phyloP scores from a whole-genome alignment of 2,888 invertebrate species.

The Torymus auratus region DNA sequence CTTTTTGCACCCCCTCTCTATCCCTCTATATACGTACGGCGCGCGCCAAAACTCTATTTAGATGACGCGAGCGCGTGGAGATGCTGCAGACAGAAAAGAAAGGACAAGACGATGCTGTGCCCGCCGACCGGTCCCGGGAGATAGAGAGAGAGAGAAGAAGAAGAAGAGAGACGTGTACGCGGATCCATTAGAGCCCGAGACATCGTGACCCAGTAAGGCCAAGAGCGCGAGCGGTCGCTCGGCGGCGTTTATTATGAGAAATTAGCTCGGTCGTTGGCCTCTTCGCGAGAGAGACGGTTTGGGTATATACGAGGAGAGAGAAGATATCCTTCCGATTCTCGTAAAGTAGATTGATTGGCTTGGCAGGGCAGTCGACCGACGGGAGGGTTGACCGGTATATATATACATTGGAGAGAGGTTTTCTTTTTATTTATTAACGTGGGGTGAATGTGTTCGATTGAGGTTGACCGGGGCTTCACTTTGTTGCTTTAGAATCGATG shows the following conservation, averaged over 20 bases:
- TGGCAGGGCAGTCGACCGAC: background rate
- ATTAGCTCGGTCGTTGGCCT: conserved; percentile 42
- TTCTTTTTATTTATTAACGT: too few species aligned
- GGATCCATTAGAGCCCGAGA: conserved; percentile 55
- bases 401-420: too few species aligned
- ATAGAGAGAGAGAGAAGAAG: conserved; percentile 8
- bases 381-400: too few species aligned
- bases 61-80: background rate
- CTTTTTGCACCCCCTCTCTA: background rate
- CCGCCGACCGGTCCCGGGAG: conserved; percentile 21
- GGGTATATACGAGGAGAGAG: too few species aligned
- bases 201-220: conserved; percentile 58
- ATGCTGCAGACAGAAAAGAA: background rate
- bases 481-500: too few species aligned
- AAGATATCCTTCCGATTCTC: conserved; percentile 39
- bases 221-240: conserved; percentile 33
- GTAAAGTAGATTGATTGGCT: conserved; percentile 41
- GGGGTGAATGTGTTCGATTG: too few species aligned
- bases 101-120: background rate
- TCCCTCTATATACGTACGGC: background rate
- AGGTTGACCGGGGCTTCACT: too few species aligned
- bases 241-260: conserved; percentile 57
- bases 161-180: background rate
- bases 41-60: conserved; percentile 31
- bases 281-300: too few species aligned